Evolutionary conservation across 2,113 vertebrate genomes (phyloP).

Genomic region (Bufo bufo): DNA sequence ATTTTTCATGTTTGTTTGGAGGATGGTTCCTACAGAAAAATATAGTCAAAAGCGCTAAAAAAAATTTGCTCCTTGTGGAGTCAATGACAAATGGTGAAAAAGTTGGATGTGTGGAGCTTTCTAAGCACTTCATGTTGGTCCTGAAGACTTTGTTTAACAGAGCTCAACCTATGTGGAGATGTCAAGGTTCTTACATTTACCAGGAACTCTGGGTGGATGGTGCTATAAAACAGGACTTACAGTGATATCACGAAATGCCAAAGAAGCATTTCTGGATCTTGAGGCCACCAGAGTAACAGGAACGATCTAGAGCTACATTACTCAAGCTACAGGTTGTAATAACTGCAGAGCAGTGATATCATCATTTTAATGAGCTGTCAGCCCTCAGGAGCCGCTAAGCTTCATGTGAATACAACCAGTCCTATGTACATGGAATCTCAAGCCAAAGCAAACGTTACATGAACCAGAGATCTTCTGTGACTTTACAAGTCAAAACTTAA

Average conservation of each 20-base stretch:
- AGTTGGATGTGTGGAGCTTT: no score
- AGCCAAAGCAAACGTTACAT: background rate
- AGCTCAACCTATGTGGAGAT: no score
- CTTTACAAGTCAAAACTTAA: background rate
- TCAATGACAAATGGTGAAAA: no score
- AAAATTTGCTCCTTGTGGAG: no score
- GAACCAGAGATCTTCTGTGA: background rate
- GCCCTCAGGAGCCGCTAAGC: background rate
- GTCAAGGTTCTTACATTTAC: no score
- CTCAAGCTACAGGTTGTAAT: background rate
- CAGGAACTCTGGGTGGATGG: background rate
- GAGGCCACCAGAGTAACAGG: background rate
- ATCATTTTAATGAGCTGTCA: conserved; percentile 12
- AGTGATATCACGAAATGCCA: background rate
- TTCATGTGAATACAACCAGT: background rate
- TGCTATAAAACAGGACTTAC: background rate
- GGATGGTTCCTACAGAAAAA: no score
- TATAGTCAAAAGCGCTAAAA: no score
- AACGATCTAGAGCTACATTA: background rate
- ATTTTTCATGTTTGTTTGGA: no score
- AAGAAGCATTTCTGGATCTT: background rate
- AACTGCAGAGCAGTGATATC: background rate
- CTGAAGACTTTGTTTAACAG: no score
- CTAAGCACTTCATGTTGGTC: no score
- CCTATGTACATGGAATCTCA: background rate